Evolutionary conservation across 2,888 invertebrate genomes (phyloP), one percentile per base, ranked within the genome.

Genomic region (Notodonta ziczac): DNA sequence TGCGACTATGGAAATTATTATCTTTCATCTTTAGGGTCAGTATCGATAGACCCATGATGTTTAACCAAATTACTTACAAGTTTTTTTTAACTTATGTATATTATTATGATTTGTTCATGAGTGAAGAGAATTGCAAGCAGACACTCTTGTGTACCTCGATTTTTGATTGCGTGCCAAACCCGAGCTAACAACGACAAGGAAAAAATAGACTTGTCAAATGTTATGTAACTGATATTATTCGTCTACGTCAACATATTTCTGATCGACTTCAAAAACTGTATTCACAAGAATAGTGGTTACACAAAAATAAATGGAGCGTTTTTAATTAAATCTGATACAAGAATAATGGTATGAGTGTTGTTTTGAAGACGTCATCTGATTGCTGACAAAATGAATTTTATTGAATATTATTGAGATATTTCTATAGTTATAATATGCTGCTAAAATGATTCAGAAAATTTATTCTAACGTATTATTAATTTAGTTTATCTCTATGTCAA

Each of bases 161-260:
- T 86, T 87, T 91, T 92, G 93, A 87, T 69, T 70, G 67, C 59
- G 77, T 86, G 93, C 92, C 93, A 93, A 85, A 76, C 81, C 60
- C 74, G 83, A 87, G 85, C 86, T 80, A 87, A 87, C 87, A 83
- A 84, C 86, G 86, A 84, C 85, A 82, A 84, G 86, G 85, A 89
- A 91, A 91, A 91, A 93, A 91, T 91, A 90, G 86, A 85, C 81
- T 77, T 89, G 90, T 90, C 89, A 86, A 85, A 84, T 79, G 78
- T 90, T 89, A 81, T 82, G 81, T 80, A 84, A 83, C 73, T 69
- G 72, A 77, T 78, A 79, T 77, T 76, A 80, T 71, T 67, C 64
- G 63, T 69, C 70, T 75, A 73, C 74, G 72, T 82, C 78, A 78
- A 81, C 74, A 76, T 74, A 72, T 77, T 73, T 76, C 62, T 65